Base-by-base conservation (phyloP, 2,888 invertebrate genomes). In the Caradrina kadenii region DNA sequence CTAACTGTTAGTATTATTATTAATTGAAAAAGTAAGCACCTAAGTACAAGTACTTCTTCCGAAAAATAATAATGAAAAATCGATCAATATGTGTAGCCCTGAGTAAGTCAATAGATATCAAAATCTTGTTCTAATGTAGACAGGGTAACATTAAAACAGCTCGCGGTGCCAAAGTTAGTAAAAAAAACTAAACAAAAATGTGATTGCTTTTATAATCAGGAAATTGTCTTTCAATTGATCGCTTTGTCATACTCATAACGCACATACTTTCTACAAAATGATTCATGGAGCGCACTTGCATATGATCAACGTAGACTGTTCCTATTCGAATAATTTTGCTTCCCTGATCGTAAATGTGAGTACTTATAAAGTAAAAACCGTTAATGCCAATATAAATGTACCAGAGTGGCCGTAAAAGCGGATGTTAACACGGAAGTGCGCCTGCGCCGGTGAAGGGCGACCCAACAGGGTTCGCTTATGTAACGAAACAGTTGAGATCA, bases 371-470 rank as follows among this genome's bases (percentile, higher is more conserved):
- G 53, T 45, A 64, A 68, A 73, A 79, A 69, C 62, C 39, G 42
- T 65, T 65, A 77, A 69, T 64, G 69, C 35, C 52, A 60, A 67
- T 73, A 50, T 60, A 67, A 63, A 58, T 49, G 58, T 52, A 76
- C 48, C 53, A 52, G 53, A 13, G 35, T 55, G 50, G 55, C 67
- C 21, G 69, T 80, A 80, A 73, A 73, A 70, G 68, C 54, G 45
- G 52, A 73, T 65, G 73, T 80, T 80, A 69, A 70, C 45, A 42
- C 79, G 81, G 83, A 83, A 83, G 68, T 73, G 42, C 56, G 66
- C 53, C 21, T 11, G 35, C 21, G 56, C 60, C 11, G 62, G 82
- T 82, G 81, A 82, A 81, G 79, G 82, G 81, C 75, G 66, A 58
- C 45, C 71, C 68, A 70, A 52, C 79, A 73, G 63, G 83, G 74